Base-by-base conservation (phyloP, 2,113 vertebrate genomes). In the Cynopterus brachyotis region DNA sequence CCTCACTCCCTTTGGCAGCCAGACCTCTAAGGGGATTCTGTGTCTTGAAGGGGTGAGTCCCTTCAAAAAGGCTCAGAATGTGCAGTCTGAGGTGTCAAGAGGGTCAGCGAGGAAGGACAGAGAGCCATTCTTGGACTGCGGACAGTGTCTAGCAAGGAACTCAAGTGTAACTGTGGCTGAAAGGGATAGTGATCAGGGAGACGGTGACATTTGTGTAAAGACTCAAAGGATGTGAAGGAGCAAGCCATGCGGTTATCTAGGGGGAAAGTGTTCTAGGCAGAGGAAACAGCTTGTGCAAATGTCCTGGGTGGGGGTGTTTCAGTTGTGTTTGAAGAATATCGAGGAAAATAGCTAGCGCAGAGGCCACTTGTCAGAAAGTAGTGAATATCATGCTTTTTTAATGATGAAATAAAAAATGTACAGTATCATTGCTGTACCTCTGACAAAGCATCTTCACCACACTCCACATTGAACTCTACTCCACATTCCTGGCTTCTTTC, bases 321-420 rank as follows among this genome's bases (percentile, higher is more conserved):
- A 59, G 28, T 22, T 16, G 1, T n/a, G 20, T 37, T 59, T 24
- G 12, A 37, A 47, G 69, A 83, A 17, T 10, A 19, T 2, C 8
- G 42, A 35, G 67, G 69, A 76, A 47, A 70, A 9, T 0, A 7
- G 9, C 11, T 6, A 22, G 64, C 66, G 64, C 45, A 30, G 85
- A 95, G 40, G 81, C n/a, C 6, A 17, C 0, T 0, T 4, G 1
- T 4, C n/a, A 59, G 78, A n/a, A 0, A 81, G 59, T 4, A 24
- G 64, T 7, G 64, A 19, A 8, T 12, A 24, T 2, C 32, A 7
- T 0, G 15, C 3, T 83, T 80, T 80, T 59, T 17, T 26, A 37
- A 19, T 35, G 37, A 37, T 57, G 15, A 85, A 50, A 47, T 17
- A 16, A 59, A 60, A 37, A 17, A 42, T 4, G 6, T 5, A 1